Evolutionary conservation across 2,113 vertebrate species (phyloP).

Genomic region (Scortum barcoo): DNA sequence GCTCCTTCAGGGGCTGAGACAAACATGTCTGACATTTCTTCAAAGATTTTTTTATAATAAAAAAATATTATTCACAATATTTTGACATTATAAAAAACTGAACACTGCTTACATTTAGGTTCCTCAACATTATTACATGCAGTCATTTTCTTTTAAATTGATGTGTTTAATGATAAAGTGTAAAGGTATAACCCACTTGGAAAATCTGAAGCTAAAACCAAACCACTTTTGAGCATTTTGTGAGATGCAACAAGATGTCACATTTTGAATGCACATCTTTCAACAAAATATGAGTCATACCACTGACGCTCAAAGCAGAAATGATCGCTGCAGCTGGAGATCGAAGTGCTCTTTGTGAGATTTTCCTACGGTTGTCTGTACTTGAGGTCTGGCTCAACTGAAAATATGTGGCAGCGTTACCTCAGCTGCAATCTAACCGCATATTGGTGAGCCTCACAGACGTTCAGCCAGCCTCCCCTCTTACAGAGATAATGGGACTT

Average conservation of each 20-base stretch:
- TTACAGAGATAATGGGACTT: constrained; percentile 53
- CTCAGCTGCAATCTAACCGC: constrained; percentile 32
- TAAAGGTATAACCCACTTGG: background rate
- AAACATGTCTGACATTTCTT: no score
- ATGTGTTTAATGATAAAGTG: no score
- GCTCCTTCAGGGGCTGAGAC: no score
- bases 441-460: constrained; percentile 18
- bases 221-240: no score
- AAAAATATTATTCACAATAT: no score
- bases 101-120: no score
- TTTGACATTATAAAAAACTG: no score
- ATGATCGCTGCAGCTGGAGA: constrained; percentile 8
- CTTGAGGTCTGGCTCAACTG: constrained; percentile 10
- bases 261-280: constrained; percentile 39
- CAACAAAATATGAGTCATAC: constrained; percentile 27
- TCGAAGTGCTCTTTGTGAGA: constrained; percentile 32
- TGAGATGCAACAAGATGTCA: constrained; percentile 17
- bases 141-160: background rate
- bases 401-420: background rate
- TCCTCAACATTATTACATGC: no score
- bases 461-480: constrained; percentile 26
- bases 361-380: constrained; percentile 3
- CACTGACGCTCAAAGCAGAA: constrained; percentile 21
- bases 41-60: no score
- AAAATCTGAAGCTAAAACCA: background rate